These are phyloP conservation scores for Drosophila sulfurigaster DNA, from an alignment of 1,140 invertebrate genomes.

Conservation along the genomic window DNA sequence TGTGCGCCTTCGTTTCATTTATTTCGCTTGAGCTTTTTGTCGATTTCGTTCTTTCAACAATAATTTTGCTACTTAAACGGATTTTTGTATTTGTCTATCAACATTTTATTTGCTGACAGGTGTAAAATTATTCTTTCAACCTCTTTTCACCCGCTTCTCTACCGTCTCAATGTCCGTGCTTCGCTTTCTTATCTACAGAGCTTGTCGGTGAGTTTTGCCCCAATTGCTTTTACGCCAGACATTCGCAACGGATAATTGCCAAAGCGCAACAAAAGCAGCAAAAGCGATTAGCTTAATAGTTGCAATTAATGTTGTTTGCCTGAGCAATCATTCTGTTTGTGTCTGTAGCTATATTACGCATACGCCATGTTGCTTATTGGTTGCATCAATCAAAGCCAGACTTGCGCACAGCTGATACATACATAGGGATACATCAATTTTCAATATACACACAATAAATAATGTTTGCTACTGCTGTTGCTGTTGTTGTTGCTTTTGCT, in stretches of 20 bases:
- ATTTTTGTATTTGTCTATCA: conserved; percentile 80
- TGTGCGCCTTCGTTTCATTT: conserved; percentile 41
- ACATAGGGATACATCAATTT: conserved; percentile 36
- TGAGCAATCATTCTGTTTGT: conserved; percentile 49
- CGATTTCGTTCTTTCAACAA: conserved; percentile 63
- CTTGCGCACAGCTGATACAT: conserved; percentile 17
- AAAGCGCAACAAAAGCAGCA: conserved; percentile 44
- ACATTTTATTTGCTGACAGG: conserved; percentile 82
- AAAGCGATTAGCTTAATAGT: conserved; percentile 78
- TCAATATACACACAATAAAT: conserved; percentile 67
- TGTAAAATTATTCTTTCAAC: conserved; percentile 70
- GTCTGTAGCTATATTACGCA: conserved; percentile 62
- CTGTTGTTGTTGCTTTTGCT: conserved; percentile 11
- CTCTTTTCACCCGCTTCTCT: neutral
- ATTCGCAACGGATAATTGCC: conserved; percentile 65
- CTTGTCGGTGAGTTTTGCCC: conserved; percentile 21
- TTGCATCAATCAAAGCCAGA: conserved; percentile 67
- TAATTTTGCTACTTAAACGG: conserved; percentile 79
- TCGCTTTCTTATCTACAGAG: conserved; percentile 24
- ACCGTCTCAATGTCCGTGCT: neutral
- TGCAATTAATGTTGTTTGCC: conserved; percentile 67
- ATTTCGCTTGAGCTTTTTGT: conserved; percentile 17
- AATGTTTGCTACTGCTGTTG: conserved; percentile 56
- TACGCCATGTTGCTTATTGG: conserved; percentile 59
- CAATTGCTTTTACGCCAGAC: conserved; percentile 39